Conservation (phyloP, 2,888 invertebrate species). For the Eumacrocentrus americanus region DNA sequence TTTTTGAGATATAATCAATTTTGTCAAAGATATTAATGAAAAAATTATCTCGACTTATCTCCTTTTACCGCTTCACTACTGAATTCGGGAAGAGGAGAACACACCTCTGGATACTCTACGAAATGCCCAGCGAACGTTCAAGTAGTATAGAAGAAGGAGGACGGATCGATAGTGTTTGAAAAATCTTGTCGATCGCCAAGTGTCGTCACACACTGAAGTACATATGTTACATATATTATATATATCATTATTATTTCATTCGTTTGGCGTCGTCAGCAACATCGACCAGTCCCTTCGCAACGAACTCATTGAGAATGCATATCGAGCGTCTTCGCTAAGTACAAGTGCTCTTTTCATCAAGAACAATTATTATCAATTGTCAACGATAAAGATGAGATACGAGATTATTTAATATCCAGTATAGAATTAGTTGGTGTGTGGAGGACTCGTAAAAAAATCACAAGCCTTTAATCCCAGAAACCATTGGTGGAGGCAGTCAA, state of each 20-base stretch:
- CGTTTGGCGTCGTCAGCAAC: constrained; percentile 8
- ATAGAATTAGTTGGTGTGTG: background rate
- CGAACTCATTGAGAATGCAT: background rate
- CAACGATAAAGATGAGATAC: background rate
- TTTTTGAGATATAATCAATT: no score
- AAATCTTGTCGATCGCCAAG: constrained; percentile 1
- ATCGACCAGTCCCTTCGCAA: background rate
- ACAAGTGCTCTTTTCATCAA: constrained; percentile 18
- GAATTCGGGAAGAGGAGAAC: background rate
- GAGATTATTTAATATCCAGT: background rate
- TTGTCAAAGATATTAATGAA: no score
- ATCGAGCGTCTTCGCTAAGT: constrained; percentile 14
- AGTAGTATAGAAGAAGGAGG: constrained; percentile 5
- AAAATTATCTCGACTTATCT: no score
- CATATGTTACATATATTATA: background rate
- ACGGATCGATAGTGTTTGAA: constrained; percentile 17
- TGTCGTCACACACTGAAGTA: constrained; percentile 1
- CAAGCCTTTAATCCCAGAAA: background rate
- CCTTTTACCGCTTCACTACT: no score
- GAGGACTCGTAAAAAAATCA: background rate
- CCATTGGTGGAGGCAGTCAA: background rate
- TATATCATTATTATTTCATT: constrained; percentile 1
- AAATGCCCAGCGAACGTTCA: background rate
- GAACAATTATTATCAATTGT: constrained; percentile 5
- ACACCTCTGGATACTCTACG: background rate